Conservation (phyloP, 2,113 vertebrate species). For the Chunga burmeisteri region DNA sequence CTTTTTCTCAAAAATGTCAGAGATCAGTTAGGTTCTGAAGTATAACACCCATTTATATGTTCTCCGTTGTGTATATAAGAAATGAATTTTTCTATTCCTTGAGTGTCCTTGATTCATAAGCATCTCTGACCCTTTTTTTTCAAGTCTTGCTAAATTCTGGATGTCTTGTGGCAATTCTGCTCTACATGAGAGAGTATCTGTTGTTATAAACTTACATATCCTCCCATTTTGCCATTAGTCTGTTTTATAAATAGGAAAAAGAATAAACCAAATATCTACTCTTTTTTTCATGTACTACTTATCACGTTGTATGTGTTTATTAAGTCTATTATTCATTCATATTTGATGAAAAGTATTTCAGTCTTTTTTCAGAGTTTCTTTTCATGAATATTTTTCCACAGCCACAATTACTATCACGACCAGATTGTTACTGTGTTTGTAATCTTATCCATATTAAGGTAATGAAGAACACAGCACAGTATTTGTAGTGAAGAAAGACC, state of each 20-base stretch:
- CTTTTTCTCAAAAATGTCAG: background rate
- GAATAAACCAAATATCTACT: background rate
- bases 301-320: background rate
- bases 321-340: background rate
- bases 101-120: background rate
- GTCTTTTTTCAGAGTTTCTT: background rate
- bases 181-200: background rate
- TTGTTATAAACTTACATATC: background rate
- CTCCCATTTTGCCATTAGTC: background rate
- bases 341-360: background rate
- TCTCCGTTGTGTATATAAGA: background rate
- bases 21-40: background rate
- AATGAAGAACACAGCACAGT: background rate
- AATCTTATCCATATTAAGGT: background rate
- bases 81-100: background rate
- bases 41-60: background rate
- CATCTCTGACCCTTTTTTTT: background rate
- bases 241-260: background rate
- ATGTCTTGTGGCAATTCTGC: background rate
- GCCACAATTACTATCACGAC: background rate
- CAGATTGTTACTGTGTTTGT: background rate
- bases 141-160: background rate
- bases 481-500: background rate
- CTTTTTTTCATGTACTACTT: background rate
- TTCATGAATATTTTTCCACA: background rate